Conservation (phyloP, 2,797 vertebrate genomes). For the Pyrocephalus nanus region DNA sequence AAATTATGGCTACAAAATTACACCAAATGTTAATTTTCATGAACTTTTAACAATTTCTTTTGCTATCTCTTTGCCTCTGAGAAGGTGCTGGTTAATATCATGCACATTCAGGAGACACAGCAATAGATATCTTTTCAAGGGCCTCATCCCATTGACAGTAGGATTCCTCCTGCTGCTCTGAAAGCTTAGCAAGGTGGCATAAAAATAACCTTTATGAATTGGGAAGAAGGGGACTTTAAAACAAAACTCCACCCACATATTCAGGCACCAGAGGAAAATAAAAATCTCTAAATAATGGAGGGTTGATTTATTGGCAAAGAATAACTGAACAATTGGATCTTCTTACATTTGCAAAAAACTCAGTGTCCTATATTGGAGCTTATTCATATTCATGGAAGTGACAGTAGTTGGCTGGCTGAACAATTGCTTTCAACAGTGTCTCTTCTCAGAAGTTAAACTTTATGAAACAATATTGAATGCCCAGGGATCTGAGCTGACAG, state of each 20-base stretch:
- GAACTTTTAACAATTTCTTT: constrained; percentile 14
- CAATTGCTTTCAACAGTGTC: constrained; percentile 16
- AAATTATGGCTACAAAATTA: constrained; percentile 22
- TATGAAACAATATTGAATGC: constrained; percentile 1
- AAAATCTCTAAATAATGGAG: not conserved
- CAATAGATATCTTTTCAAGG: not conserved
- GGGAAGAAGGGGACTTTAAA: not conserved
- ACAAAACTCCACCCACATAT: not conserved
- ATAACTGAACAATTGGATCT: not conserved
- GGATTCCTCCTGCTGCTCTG: not conserved
- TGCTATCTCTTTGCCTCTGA: not conserved
- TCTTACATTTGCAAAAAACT: constrained; percentile 37
- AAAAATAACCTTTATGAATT: not conserved
- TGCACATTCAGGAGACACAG: not conserved
- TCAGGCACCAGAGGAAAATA: not conserved
- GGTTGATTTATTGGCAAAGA: constrained; percentile 33
- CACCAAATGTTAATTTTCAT: constrained; percentile 7
- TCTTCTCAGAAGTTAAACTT: constrained; percentile 38
- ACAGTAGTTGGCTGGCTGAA: constrained; percentile 50
- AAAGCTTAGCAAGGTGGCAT: not conserved
- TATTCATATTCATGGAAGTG: constrained; percentile 58
- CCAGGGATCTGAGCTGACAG: not conserved
- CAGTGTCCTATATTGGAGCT: constrained; percentile 43
- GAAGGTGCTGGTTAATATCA: not conserved
- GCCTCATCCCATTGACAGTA: not conserved